A percentile compares a stretch with the other conserved stretches of the same genome.
phyloP scores from a whole-genome alignment of 2,888 invertebrate genomes.

The Pharmacophagus antenor region DNA sequence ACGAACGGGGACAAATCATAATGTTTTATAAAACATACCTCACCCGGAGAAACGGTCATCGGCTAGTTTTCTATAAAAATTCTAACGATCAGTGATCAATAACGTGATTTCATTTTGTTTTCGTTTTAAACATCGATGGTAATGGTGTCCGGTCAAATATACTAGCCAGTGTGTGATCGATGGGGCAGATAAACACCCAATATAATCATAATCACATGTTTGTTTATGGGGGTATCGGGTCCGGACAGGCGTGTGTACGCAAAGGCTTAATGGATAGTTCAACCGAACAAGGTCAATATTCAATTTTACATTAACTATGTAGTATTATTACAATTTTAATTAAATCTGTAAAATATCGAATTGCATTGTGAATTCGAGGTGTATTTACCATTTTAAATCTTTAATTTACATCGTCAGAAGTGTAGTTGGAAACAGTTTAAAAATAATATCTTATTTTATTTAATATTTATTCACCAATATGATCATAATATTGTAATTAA shows the following conservation, averaged over 20 bases:
- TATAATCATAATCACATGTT: constrained; percentile 59
- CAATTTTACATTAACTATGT: background rate
- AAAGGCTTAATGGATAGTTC: constrained; percentile 47
- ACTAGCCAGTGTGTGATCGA: constrained; percentile 52
- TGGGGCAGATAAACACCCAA: constrained; percentile 49
- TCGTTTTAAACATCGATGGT: constrained; percentile 10
- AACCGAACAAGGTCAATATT: constrained; percentile 25
- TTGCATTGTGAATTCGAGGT: too few species aligned
- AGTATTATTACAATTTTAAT: background rate
- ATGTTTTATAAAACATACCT: too few species aligned
- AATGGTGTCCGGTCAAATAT: constrained; percentile 29
- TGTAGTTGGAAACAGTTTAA: too few species aligned
- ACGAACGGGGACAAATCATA: too few species aligned
- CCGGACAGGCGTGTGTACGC: constrained; percentile 28
- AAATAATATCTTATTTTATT: too few species aligned
- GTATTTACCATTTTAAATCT: too few species aligned
- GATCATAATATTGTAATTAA: too few species aligned
- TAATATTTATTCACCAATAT: too few species aligned
- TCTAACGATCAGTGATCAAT: constrained; percentile 12
- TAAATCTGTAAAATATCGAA: too few species aligned
- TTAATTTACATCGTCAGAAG: too few species aligned
- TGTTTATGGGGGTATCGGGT: constrained; percentile 57
- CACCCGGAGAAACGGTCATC: too few species aligned
- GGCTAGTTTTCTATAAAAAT: background rate
- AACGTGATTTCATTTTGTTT: constrained; percentile 19